Conservation (phyloP, 2,797 vertebrate species). For the Parotocinclus haroldoi region DNA sequence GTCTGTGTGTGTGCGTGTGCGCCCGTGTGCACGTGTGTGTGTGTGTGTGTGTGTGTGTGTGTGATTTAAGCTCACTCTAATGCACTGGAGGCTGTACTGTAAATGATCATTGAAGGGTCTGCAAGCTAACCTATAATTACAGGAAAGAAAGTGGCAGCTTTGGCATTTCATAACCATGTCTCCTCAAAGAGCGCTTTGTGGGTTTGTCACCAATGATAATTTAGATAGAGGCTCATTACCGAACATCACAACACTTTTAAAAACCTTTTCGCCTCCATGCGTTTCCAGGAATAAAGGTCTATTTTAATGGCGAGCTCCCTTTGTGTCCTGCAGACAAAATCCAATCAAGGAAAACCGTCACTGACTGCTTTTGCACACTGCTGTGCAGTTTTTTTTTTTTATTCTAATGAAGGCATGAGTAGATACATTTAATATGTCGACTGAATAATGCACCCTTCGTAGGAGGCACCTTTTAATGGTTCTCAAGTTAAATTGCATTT, state of each 20-base stretch:
- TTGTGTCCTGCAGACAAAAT: slow-evolving; percentile 97
- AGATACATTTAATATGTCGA: slow-evolving; percentile 91
- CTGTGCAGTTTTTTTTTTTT: slow-evolving; percentile 68
- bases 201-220: slow-evolving; percentile 99
- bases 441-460: slow-evolving; percentile 77
- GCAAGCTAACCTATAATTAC: slow-evolving; percentile 99
- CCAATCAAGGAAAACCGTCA: slow-evolving; percentile 91
- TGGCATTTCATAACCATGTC: slow-evolving; percentile 99
- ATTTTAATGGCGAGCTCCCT: slow-evolving; percentile 97
- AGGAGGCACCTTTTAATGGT: slow-evolving; percentile 81
- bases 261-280: slow-evolving; percentile 87
- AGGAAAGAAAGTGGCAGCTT: slow-evolving; percentile 99
- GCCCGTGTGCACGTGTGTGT: slow-evolving; percentile 23
- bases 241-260: slow-evolving; percentile 99
- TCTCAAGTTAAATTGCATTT: slow-evolving; percentile 80
- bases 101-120: slow-evolving; percentile 99
- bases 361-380: slow-evolving; percentile 93
- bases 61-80: slow-evolving; percentile 88
- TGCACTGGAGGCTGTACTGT: slow-evolving; percentile 97
- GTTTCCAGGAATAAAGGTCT: slow-evolving; percentile 88
- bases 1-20: slow-evolving; percentile 60
- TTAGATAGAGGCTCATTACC: slow-evolving; percentile 99
- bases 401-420: slow-evolving; percentile 84
- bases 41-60: slow-evolving; percentile 43
- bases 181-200: slow-evolving; percentile 99